Base-by-base conservation (phyloP, 1,140 invertebrate genomes). In the Mercenaria mercenaria region DNA sequence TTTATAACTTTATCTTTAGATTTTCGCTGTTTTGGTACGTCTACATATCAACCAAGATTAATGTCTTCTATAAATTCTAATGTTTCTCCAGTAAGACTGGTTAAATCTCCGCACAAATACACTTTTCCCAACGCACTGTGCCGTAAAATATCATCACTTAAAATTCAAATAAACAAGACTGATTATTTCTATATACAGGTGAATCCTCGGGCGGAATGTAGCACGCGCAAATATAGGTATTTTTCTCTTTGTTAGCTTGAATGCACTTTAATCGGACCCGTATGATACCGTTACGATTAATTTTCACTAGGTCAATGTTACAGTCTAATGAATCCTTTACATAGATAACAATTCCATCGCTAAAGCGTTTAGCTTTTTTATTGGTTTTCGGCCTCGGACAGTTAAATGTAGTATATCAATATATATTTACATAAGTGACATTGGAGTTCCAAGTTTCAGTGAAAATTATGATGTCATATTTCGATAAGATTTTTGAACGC, bases 371-470 rank as follows among this genome's bases (percentile, higher is more conserved):
- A 3, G 59, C 59, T 64, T 29, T 64, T 29, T 64, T 41, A 56
- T 80, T 80, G n/a, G 34, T 52, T 80, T 80, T 83, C 13, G 81
- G 81, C 8, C 81, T 23, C 23, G 81, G 81, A 43, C 81, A 83
- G 34, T 52, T 61, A 67, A 83, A 83, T 43, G 29, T 39, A 26
- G n/a, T 29, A 15, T 64, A 64, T 8, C 59, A 23, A 64, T 64
- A 29, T 29, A 64, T 64, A 15, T 15, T 64, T 26, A 64, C 29
- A 64, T 64, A 20, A 20, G 52, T 56, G 52, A 23, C 20, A 20
- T 82, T 61, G 10, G 79, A 56, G 37, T 82, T 56, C 79, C 79
- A 82, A 20, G 79, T 82, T 82, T 82, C 79, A n/a, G n/a, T n/a
- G n/a, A n/a, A n/a, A n/a, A n/a, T n/a, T n/a, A n/a, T n/a, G n/a